Base-by-base conservation (phyloP, 2,888 invertebrate genomes). In the Chouioia cunea region DNA sequence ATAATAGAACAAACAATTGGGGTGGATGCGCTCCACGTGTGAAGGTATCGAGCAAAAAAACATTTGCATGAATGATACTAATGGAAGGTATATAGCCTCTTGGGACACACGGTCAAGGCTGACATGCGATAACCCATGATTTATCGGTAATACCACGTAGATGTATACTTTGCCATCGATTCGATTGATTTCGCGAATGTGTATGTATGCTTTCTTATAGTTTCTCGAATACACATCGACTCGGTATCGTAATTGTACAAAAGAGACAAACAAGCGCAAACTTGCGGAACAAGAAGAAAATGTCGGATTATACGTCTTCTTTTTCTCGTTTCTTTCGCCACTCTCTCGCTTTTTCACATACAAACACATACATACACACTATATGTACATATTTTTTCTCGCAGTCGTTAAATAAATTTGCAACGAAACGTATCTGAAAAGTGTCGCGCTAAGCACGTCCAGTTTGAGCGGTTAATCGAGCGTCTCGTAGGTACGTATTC, bases 391-490 rank as follows among this genome's bases (percentile, higher is more conserved):
- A n/a, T 50, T 20, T 50, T 15, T 50, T 50, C 20, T 20, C 50
- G 50, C 50, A 20, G 1, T 14, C 20, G 20, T 50, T 50, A 12
- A 8, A 50, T 20, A 10, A 50, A 14, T 54, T 54, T 15, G 53
- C 36, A 10, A 10, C 36, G 10, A 36, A 1, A 6, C 6, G 36
- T 10, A 12, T n/a, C n/a, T n/a, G n/a, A n/a, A n/a, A n/a, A 8
- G 36, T 10, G 36, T 43, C n/a, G 16, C 50, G n/a, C 46, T n/a
- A n/a, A n/a, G n/a, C 12, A 12, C 10, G 22, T 46, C 46, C 50
- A 16, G 54, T 57, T 71, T 48, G 59, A 62, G 54, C 47, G 57
- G 53, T 36, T 14, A 70, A 70, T 54, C 65, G 48, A 62, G 23
- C 63, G 54, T 44, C 27, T 10, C 44, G 59, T 22, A 64, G n/a